These are phyloP conservation scores for Dynastes grantii DNA, from an alignment of 2,888 invertebrate species.

Conservation along the genomic window DNA sequence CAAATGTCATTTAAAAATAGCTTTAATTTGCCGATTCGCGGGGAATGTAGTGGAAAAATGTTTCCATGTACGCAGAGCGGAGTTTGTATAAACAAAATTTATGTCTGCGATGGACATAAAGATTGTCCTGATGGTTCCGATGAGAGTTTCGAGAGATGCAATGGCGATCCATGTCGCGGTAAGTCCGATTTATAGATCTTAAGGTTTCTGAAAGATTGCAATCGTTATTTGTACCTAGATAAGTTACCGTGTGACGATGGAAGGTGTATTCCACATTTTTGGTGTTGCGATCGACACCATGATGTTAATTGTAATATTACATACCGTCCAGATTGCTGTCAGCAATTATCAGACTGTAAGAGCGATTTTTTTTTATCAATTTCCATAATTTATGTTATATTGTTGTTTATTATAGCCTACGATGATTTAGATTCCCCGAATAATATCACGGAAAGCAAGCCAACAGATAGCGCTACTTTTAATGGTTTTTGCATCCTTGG, in stretches of 20 bases:
- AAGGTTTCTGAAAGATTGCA: neutral
- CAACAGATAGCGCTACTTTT: conserved; percentile 66
- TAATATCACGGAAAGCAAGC: conserved; percentile 60
- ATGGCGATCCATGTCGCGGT: conserved; percentile 71
- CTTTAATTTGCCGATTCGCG: conserved; percentile 41
- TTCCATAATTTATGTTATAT: neutral
- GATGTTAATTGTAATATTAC: conserved; percentile 71
- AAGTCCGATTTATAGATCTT: conserved; percentile 45
- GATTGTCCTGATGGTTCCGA: conserved; percentile 74
- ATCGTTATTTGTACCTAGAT: conserved; percentile 61
- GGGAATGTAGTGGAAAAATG: conserved; percentile 65
- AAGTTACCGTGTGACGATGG: conserved; percentile 71
- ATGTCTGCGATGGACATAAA: conserved; percentile 72
- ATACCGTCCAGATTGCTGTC: conserved; percentile 70
- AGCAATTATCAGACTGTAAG: conserved; percentile 67
- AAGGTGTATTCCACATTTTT: conserved; percentile 72
- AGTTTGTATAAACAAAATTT: conserved; percentile 71
- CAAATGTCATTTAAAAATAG: neutral
- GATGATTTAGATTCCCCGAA: conserved; percentile 65
- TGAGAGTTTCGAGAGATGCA: conserved; percentile 68
- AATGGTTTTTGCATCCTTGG: conserved; percentile 65
- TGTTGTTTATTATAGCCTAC: conserved; percentile 61
- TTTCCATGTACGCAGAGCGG: conserved; percentile 66
- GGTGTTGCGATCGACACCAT: conserved; percentile 72
- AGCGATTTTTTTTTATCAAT: conserved; percentile 29